Evolutionary conservation across 2,797 vertebrate species (phyloP), one percentile per base, ranked within the genome.

Genomic region (Dermochelys coriacea): DNA sequence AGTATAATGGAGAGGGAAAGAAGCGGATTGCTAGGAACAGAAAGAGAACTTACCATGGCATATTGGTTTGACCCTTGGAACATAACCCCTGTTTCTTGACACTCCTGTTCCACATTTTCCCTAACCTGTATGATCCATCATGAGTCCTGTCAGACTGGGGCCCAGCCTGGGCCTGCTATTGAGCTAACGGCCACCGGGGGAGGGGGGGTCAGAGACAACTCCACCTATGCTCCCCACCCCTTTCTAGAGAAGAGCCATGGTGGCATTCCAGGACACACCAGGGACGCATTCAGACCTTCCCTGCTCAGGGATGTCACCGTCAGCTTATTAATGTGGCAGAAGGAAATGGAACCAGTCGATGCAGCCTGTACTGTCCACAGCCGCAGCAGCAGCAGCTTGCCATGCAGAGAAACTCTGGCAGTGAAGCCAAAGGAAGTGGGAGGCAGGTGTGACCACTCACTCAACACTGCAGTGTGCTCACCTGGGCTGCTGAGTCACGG

Each of bases 11-110:
- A 97, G 93, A 97, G 96, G 94, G 8, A 31, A 91, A 90, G 94
- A 90, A 79, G 91, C 86, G 71, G 3, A 92, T 0, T 31, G 84
- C 90, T 27, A n/a, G 80, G 37, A 82, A 34, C 37, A 37, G n/a
- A 55, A 14, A 57, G 49, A 31, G 41, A 74, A 45, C 57, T 55
- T 85, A 83, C 93, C 96, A 88, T 93, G 94, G 93, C 94, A 82
- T 74, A 96, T 96, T 96, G 93, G 87, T 84, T 95, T 97, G 96
- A 96, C 96, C 81, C 90, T 96, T 89, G 93, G 97, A 97, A 96
- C 91, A 96, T 96, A 95, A 96, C 34, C 23, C 80, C 94, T 85
- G 94, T 97, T 97, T 94, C 91, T 82, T 96, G 93, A 93, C 93
- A 93, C 37, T 45, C 87, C 75, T 78, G 80, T 57, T 82, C 80